Evolutionary conservation across 1,140 invertebrate species (phyloP).

Genomic region (Laupala kohalensis): DNA sequence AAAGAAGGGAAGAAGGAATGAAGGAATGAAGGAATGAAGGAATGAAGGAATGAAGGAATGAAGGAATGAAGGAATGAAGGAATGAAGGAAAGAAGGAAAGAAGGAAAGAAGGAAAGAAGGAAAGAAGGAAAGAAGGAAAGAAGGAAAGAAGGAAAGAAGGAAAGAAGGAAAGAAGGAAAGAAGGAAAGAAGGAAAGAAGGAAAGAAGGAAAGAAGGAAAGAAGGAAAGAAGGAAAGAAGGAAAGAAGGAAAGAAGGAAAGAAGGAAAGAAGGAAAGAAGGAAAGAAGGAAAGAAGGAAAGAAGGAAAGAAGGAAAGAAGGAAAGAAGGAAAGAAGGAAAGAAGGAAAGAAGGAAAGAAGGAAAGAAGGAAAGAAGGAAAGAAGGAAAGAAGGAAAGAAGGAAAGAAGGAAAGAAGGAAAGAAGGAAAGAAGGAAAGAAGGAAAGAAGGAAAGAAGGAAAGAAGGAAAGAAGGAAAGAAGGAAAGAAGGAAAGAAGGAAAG

Average conservation of each 20-base stretch:
- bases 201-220: no score
- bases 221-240: neutral
- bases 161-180: no score
- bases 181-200: no score
- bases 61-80: no score
- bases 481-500: constrained; percentile 5
- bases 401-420: constrained; percentile 3
- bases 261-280: no score
- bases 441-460: constrained; percentile 3
- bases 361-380: constrained; percentile 4
- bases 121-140: no score
- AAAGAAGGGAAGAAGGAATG: no score
- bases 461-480: constrained; percentile 4
- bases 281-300: constrained; percentile 3
- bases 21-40: no score
- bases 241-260: constrained; percentile 1
- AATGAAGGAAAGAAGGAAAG: no score
- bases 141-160: no score
- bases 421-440: constrained; percentile 4
- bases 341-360: constrained; percentile 4
- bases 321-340: constrained; percentile 6
- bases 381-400: constrained; percentile 4
- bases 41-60: no score
- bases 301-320: constrained; percentile 5
- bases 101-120: no score